A percentile compares a stretch with the other conserved stretches of the same genome.
phyloP scores from a whole-genome alignment of 2,797 vertebrate species.

The Acridotheres tristis region DNA sequence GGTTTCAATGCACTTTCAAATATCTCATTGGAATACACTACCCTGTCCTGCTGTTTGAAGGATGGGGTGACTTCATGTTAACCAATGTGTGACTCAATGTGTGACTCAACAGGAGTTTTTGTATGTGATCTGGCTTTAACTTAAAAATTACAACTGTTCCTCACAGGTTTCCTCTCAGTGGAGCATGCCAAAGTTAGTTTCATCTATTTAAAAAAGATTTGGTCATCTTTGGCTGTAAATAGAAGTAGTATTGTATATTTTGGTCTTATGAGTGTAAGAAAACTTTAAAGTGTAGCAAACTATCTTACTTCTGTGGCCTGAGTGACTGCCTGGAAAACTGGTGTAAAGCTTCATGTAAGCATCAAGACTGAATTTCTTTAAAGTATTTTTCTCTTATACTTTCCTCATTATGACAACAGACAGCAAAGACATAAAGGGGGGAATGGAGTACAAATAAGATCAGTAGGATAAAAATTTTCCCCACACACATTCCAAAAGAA shows the following conservation, averaged over 20 bases:
- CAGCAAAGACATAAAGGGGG: fast-evolving
- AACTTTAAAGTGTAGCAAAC: not conserved
- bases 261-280: not conserved
- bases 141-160: not conserved
- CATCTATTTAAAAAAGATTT: not conserved
- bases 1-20: not conserved
- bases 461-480: not conserved
- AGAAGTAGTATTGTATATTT: not conserved
- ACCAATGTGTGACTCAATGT: fast-evolving
- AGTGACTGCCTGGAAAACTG: not conserved
- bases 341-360: not conserved
- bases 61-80: not conserved
- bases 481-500: not conserved
- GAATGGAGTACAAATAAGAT: not conserved
- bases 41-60: not conserved
- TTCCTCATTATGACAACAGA: not conserved
- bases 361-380: not conserved
- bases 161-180: not conserved
- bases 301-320: not conserved
- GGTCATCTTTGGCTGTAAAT: not conserved
- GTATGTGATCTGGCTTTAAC: not conserved
- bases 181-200: not conserved
- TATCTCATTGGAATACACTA: not conserved
- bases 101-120: not conserved
- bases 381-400: not conserved